Percentiles rank a stretch among this genome's conserved stretches.
These are phyloP conservation scores for Propsilocerus akamusi DNA, from an alignment of 1,140 invertebrate genomes.

Conservation along the genomic window DNA sequence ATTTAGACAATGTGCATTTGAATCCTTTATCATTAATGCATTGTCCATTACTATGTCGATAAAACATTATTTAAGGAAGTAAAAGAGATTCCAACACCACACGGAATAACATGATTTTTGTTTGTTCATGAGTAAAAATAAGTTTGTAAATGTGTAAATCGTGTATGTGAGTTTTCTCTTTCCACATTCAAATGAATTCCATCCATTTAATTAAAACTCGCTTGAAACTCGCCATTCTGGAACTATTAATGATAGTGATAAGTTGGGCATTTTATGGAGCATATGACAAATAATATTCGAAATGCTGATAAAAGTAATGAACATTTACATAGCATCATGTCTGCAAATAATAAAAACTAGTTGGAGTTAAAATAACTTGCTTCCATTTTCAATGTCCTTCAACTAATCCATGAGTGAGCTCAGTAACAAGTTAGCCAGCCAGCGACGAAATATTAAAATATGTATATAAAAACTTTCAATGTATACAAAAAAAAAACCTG, in stretches of 20 bases:
- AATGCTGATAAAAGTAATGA: conserved; percentile 16
- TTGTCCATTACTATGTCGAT: not conserved
- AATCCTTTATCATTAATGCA: not conserved
- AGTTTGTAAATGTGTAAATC: not conserved
- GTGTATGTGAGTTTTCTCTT: not conserved
- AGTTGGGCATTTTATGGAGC: not conserved
- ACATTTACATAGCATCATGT: conserved; percentile 11
- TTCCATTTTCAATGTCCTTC: not conserved
- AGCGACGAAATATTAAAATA: not conserved
- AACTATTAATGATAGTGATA: not conserved
- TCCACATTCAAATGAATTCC: not conserved
- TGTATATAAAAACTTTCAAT: not conserved
- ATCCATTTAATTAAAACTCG: not conserved
- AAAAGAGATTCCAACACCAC: not conserved
- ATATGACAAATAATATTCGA: not conserved
- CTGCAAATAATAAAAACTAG: too few species aligned
- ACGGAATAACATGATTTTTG: not conserved
- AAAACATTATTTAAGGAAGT: not conserved
- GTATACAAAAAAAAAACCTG: not conserved
- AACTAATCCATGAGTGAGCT: not conserved
- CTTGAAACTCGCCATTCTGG: not conserved
- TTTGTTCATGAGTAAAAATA: not conserved
- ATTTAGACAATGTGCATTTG: not conserved
- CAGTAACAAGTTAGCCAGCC: not conserved
- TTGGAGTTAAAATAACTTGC: too few species aligned